Percentiles rank a stretch among this genome's conserved stretches.
phyloP scores from a whole-genome alignment of 1,140 invertebrate species.

The Brachionus sp. region DNA sequence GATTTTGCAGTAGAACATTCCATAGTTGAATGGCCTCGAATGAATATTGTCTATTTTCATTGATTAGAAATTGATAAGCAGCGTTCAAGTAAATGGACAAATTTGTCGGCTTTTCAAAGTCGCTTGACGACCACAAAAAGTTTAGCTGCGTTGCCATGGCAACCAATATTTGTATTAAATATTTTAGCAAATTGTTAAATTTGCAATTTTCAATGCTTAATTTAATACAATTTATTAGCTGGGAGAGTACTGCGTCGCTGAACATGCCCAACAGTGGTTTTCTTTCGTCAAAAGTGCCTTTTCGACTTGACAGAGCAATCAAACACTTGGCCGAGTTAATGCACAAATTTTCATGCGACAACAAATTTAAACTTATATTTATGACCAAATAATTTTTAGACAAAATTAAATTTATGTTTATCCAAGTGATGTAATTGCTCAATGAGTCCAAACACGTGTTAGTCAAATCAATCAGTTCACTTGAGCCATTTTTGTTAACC shows the following conservation, averaged over 20 bases:
- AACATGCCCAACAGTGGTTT: constrained; percentile 25
- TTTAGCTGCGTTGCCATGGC: constrained; percentile 20
- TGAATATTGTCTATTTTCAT: constrained; percentile 9
- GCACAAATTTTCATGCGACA: neutral
- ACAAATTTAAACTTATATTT: constrained; percentile 7
- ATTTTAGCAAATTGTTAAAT: neutral
- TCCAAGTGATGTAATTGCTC: constrained; percentile 26
- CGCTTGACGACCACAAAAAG: neutral
- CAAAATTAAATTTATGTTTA: constrained; percentile 18
- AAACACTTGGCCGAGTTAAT: constrained; percentile 20
- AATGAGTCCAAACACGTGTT: constrained; percentile 29
- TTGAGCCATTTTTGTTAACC: neutral
- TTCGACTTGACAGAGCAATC: neutral
- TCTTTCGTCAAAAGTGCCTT: neutral
- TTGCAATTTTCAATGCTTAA: neutral
- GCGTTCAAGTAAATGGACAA: constrained; percentile 20
- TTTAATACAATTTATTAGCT: constrained; percentile 32
- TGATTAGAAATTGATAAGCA: neutral
- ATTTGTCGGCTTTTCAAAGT: constrained; percentile 11
- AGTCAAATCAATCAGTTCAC: neutral
- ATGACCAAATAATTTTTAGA: neutral
- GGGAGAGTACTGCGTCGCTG: constrained; percentile 7
- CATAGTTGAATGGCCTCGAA: constrained; percentile 24
- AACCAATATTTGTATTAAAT: constrained; percentile 23
- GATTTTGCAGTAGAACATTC: constrained; percentile 15